Conservation (phyloP, 2,797 vertebrate species). For the Pyrocephalus nanus region DNA sequence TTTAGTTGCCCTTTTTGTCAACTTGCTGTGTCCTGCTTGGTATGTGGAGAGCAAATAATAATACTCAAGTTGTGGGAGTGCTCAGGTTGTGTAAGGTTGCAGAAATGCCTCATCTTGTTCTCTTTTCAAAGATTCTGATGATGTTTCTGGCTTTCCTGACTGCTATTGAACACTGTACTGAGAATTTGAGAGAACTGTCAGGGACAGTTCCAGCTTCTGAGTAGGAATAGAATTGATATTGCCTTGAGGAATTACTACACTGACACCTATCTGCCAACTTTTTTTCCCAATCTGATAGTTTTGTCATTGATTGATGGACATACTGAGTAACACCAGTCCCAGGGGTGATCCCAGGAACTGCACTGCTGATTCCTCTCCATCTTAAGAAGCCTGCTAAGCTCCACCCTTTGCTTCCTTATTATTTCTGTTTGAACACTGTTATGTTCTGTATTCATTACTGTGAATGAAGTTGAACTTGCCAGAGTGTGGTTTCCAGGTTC, state of each 20-base stretch:
- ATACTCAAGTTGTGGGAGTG: accelerated
- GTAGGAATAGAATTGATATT: background rate
- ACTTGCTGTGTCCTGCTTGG: background rate
- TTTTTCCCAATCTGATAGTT: background rate
- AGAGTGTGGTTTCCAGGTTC: background rate
- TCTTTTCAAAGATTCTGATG: background rate
- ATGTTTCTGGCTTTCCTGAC: background rate
- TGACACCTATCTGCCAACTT: background rate
- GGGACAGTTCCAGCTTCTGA: background rate
- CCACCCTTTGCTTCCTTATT: background rate
- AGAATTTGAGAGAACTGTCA: background rate
- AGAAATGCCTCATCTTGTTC: background rate
- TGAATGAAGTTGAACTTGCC: background rate
- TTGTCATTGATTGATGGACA: background rate
- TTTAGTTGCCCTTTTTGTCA: background rate
- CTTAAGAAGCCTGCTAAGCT: background rate
- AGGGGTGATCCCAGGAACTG: background rate
- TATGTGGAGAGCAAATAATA: background rate
- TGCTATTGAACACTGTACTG: background rate
- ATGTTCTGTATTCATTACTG: background rate
- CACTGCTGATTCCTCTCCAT: background rate
- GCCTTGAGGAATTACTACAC: background rate
- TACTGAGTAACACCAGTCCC: background rate
- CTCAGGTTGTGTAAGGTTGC: background rate
- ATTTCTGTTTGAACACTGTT: background rate